Conservation (phyloP, 2,888 invertebrate species). For the Philonicus albiceps region DNA sequence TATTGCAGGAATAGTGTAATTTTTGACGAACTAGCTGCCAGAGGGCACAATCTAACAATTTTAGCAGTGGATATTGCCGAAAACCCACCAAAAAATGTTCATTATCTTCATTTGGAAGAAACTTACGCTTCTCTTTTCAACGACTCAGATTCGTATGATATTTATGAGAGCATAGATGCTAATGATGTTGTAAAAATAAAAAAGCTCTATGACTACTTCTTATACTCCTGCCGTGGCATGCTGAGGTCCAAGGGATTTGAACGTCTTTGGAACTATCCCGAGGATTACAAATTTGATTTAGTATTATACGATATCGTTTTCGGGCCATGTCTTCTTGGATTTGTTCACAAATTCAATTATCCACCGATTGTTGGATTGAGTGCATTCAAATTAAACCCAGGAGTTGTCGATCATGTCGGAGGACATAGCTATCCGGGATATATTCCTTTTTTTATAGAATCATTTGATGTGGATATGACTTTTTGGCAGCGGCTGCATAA, state of each 20-base stretch:
- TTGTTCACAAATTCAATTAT: conserved; percentile 54
- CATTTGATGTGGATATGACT: conserved; percentile 48
- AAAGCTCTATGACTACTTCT: conserved; percentile 42
- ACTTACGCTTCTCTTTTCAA: conserved; percentile 2
- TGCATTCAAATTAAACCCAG: conserved; percentile 50
- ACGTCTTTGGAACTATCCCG: conserved; percentile 52
- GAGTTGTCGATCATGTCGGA: conserved; percentile 45
- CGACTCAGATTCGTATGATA: not conserved
- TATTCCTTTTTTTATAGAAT: conserved; percentile 47
- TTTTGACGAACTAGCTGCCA: conserved; percentile 41
- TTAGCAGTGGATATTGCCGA: conserved; percentile 43
- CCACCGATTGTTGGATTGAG: conserved; percentile 53
- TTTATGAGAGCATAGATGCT: not conserved
- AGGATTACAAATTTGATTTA: conserved; percentile 55
- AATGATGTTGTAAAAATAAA: conserved; percentile 15
- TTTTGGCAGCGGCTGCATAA: conserved; percentile 48
- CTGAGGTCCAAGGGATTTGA: conserved; percentile 52
- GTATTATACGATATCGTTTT: conserved; percentile 54
- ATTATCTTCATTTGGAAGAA: conserved; percentile 48
- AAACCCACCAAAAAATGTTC: conserved; percentile 41
- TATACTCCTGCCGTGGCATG: conserved; percentile 45
- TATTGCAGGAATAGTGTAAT: conserved; percentile 46
- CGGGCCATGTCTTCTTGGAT: conserved; percentile 52
- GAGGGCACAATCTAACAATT: conserved; percentile 50
- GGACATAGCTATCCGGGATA: conserved; percentile 51